Evolutionary conservation across 2,888 invertebrate species (phyloP).

Genomic region (Noctua janthe): DNA sequence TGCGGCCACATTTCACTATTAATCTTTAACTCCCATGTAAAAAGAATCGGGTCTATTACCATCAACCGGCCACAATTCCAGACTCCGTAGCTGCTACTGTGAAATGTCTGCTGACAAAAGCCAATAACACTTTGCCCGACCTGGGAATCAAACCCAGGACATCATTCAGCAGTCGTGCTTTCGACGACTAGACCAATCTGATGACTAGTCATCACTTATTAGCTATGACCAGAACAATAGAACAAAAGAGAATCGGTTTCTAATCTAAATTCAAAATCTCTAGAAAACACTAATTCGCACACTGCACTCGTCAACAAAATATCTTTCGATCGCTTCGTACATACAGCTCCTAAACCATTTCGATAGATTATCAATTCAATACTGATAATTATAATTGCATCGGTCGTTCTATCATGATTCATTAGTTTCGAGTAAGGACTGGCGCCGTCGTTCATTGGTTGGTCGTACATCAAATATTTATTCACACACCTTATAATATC

Average conservation of each 20-base stretch:
- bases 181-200: not conserved
- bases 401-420: conserved; percentile 61
- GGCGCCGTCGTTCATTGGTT: conserved; percentile 58
- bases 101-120: not conserved
- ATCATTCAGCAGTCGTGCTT: not conserved
- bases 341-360: conserved; percentile 44
- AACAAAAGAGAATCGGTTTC: not conserved
- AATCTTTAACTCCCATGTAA: not conserved
- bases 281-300: not conserved
- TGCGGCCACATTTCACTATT: not conserved
- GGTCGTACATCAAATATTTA: conserved; percentile 32
- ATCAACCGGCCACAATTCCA: not conserved
- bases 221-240: not conserved
- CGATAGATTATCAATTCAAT: conserved; percentile 60
- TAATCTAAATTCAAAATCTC: conserved; percentile 12
- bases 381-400: conserved; percentile 64
- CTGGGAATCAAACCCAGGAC: not conserved
- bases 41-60: not conserved
- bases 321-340: conserved; percentile 7
- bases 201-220: not conserved
- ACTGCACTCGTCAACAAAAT: conserved; percentile 7
- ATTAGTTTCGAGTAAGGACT: conserved; percentile 54
- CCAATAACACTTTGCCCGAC: not conserved
- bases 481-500: conserved; percentile 27
- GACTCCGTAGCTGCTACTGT: not conserved